These are phyloP conservation scores for Agapetus fuscipes DNA, from an alignment of 2,888 invertebrate species.

Conservation along the genomic window DNA sequence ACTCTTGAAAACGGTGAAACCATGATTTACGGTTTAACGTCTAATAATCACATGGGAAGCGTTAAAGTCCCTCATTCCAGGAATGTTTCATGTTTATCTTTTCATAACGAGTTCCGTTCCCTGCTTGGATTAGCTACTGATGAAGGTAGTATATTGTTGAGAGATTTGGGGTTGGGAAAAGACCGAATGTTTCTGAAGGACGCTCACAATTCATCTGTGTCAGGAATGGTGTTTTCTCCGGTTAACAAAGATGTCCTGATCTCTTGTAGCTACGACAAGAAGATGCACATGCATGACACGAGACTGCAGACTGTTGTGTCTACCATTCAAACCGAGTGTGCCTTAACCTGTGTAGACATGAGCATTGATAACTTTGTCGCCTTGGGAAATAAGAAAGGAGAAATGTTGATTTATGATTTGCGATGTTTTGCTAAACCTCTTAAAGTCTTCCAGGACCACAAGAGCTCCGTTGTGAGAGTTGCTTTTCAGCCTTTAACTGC, in stretches of 20 bases:
- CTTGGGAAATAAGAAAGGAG: conserved; percentile 46
- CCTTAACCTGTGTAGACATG: conserved; percentile 36
- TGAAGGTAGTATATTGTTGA: conserved; percentile 39
- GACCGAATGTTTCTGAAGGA: conserved; percentile 40
- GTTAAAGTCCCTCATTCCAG: conserved; percentile 36
- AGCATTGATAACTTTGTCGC: conserved; percentile 42
- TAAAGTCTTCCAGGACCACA: conserved; percentile 41
- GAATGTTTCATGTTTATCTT: conserved; percentile 41
- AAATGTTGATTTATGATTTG: conserved; percentile 44
- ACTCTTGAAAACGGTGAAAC: conserved; percentile 43
- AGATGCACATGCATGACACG: conserved; percentile 48
- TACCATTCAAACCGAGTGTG: conserved; percentile 33
- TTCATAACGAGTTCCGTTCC: conserved; percentile 39
- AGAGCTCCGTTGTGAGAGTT: conserved; percentile 38
- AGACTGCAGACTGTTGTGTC: conserved; percentile 39
- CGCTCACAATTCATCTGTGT: conserved; percentile 48
- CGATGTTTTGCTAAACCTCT: conserved; percentile 41
- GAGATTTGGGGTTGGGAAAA: conserved; percentile 39
- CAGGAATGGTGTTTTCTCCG: conserved; percentile 45
- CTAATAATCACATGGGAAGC: conserved; percentile 38
- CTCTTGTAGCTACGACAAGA: conserved; percentile 47
- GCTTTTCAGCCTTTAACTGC: conserved; percentile 35
- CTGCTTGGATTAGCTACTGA: conserved; percentile 42
- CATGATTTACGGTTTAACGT: conserved; percentile 39
- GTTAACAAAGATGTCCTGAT: conserved; percentile 46